Percentiles rank a stretch among this genome's conserved stretches.
These are phyloP conservation scores for Harlomillsia oculata DNA, from an alignment of 1,140 invertebrate genomes.

Conservation along the genomic window DNA sequence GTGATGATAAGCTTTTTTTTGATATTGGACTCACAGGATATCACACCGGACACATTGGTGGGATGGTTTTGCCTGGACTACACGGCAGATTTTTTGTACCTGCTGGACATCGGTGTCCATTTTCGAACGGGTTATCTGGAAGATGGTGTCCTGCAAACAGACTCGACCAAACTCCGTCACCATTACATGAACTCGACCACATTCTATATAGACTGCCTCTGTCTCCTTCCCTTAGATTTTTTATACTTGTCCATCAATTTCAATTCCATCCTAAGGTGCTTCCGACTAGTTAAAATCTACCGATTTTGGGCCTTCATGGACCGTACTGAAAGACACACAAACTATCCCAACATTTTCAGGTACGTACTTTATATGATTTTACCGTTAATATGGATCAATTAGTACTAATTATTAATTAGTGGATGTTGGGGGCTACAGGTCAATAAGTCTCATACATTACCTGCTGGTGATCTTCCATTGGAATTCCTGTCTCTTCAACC, in stretches of 20 bases:
- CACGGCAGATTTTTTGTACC: constrained; percentile 88
- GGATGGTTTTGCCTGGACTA: constrained; percentile 97
- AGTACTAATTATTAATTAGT: not conserved
- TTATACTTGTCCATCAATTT: constrained; percentile 96
- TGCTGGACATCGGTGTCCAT: constrained; percentile 92
- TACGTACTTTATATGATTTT: too few relatives aligned
- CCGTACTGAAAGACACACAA: constrained; percentile 93
- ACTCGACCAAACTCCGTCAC: constrained; percentile 79
- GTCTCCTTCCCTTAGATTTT: constrained; percentile 92
- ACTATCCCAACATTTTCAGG: constrained; percentile 95
- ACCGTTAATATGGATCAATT: not conserved
- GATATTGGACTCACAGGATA: too few relatives aligned
- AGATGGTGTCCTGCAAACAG: constrained; percentile 91
- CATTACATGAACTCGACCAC: constrained; percentile 98
- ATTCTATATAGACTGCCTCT: constrained; percentile 97
- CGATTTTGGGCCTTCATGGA: constrained; percentile 98
- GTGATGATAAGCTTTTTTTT: too few relatives aligned
- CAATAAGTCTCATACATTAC: constrained; percentile 85
- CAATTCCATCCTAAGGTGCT: constrained; percentile 92
- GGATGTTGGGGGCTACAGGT: constrained; percentile 8
- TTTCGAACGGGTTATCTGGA: constrained; percentile 94
- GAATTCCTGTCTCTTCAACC: constrained; percentile 96
- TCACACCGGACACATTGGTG: constrained; percentile 60
- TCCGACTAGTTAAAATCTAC: constrained; percentile 96
- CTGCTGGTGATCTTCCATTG: constrained; percentile 97